phyloP scores from a whole-genome alignment of 2,888 invertebrate genomes.

The Zaprionus lineosus region DNA sequence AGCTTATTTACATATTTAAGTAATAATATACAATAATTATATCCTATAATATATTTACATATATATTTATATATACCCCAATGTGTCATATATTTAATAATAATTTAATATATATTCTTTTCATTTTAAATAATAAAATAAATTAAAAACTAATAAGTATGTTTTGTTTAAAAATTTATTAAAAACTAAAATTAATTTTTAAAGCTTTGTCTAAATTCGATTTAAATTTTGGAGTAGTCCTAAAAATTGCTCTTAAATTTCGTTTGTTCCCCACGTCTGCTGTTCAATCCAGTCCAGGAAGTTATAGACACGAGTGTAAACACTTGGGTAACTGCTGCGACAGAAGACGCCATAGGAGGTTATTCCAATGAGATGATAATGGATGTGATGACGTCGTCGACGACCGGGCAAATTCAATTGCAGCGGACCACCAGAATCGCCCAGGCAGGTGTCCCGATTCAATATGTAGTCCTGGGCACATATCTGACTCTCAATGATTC shows the following conservation, averaged over 20 bases:
- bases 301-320: conserved; percentile 78
- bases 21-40: too few species aligned
- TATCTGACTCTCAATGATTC: conserved; percentile 78
- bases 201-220: too few species aligned
- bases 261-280: conserved; percentile 61
- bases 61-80: too few species aligned
- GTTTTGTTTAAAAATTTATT: neutral
- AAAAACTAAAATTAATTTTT: too few species aligned
- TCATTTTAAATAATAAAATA: too few species aligned
- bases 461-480: conserved; percentile 78
- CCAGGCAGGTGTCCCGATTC: conserved; percentile 81
- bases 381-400: conserved; percentile 51
- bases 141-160: neutral
- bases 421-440: conserved; percentile 82
- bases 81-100: too few species aligned
- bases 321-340: conserved; percentile 77
- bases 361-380: conserved; percentile 80
- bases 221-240: too few species aligned
- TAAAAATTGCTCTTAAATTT: too few species aligned
- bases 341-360: conserved; percentile 82
- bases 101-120: too few species aligned
- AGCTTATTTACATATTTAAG: too few species aligned
- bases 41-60: too few species aligned
- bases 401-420: conserved; percentile 76
- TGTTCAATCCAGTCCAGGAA: conserved; percentile 81